Evolutionary conservation across 2,888 invertebrate species (phyloP), one percentile per base, ranked within the genome.

Genomic region (Myathropa florea): DNA sequence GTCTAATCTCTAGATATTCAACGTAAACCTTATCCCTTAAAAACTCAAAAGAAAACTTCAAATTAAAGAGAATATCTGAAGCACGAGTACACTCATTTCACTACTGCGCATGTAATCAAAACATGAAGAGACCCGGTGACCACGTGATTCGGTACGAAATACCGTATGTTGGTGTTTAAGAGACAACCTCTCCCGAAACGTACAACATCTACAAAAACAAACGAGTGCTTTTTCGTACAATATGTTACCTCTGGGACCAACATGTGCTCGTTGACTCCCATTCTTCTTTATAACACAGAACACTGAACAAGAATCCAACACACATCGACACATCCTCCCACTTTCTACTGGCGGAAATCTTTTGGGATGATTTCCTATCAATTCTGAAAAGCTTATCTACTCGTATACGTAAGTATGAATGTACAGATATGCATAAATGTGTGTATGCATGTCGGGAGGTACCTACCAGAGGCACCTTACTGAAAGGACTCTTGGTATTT

Each of bases 311-410:
- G 84, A 87, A 88, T 88, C 81, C 83, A 79, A 64, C 84, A 55
- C 9, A 24, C 71, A 55, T 72, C 75, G 61, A 71, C 83, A 88
- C 77, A 64, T 78, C 64, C 78, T 71, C 83, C 82, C 71, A 75
- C 65, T 79, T 78, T 65, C 63, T 65, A 77, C 61, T 78, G 57
- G 70, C 46, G 65, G 63, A 85, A 88, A 77, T 83, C 89, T 83
- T 88, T 59, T 63, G 89, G 83, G 89, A 88, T 72, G 83, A 88
- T 89, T 88, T 88, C 77, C 89, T 88, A 89, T 89, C 89, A 89
- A 88, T 86, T 88, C 84, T 78, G 73, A 46, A 83, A 84, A 84
- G 81, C 86, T 77, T 85, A 73, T 63, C 46, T 59, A 68, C 39
- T 2, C 46, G 46, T 46, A 12, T 1, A 33, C 12, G 33, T 30